Percentiles rank a stretch among this genome's conserved stretches.
Conservation (phyloP, 2,888 invertebrate species). For the Drosophila siamana region DNA sequence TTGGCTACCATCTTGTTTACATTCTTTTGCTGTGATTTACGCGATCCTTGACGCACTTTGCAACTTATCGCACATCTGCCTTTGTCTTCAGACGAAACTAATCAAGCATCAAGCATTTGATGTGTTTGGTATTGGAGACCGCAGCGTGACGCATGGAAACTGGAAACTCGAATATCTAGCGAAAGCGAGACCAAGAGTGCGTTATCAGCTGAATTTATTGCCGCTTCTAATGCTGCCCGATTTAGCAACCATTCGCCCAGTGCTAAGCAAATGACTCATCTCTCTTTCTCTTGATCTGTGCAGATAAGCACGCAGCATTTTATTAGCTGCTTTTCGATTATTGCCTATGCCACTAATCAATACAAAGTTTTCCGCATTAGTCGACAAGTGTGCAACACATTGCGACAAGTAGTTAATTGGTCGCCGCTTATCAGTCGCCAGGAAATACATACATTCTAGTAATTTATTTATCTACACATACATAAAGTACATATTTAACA, state of each 20-base stretch:
- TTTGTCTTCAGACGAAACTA: not conserved
- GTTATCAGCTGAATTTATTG: constrained; percentile 10
- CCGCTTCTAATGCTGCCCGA: not conserved
- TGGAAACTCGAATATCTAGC: constrained; percentile 1
- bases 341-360: constrained; percentile 26
- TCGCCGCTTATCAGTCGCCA: constrained; percentile 15
- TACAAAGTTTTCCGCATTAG: constrained; percentile 17
- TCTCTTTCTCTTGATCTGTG: not conserved
- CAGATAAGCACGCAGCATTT: constrained; percentile 23
- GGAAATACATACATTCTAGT: constrained; percentile 15
- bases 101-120: constrained; percentile 13
- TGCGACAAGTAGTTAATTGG: not conserved
- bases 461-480: constrained; percentile 9
- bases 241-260: not conserved
- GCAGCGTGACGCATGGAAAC: constrained; percentile 47
- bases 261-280: constrained; percentile 27
- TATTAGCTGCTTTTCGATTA: constrained; percentile 29
- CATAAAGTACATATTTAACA: not conserved
- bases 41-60: constrained; percentile 34
- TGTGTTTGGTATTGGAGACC: constrained; percentile 28
- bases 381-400: constrained; percentile 3
- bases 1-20: not conserved
- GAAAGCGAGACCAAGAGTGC: constrained; percentile 42
- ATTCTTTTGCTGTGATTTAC: constrained; percentile 3
- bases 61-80: constrained; percentile 32